Evolutionary conservation across 2,888 invertebrate species (phyloP), one percentile per base, ranked within the genome.

Genomic region (Chelonus formosanus): DNA sequence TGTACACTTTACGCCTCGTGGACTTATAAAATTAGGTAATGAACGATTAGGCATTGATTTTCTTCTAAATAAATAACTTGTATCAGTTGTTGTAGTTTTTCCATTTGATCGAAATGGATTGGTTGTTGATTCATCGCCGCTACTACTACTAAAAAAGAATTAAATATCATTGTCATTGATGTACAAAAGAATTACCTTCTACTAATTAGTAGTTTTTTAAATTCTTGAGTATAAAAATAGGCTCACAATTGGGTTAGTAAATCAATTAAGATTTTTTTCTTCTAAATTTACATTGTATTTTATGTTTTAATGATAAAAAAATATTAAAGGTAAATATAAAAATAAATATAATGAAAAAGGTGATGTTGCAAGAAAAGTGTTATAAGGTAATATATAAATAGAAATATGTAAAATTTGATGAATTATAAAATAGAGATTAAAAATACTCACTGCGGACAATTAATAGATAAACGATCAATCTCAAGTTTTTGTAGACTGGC

Each of bases 401-500:
- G 20, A 20, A 20, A 20, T 20, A 20, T 20, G 20, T 20, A 20
- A 20, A 20, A 20, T 20, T 20, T 20, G 20, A 20, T 20, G 20
- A 20, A 20, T 20, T 20, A 20, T 20, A 20, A 20, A 20, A 20
- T 20, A 20, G 20, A 20, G 20, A 20, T 20, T 20, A 20, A 20
- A 20, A 20, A 20, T 20, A 73, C 78, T 80, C 70, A 80, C 79
- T 75, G 78, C 4, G 74, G 71, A 69, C 75, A 76, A 57, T 72
- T 74, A 8, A 73, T 67, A 31, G 71, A 62, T 6, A 64, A 47
- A 56, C 76, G 76, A 72, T 80, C 79, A 72, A 82, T 82, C 68
- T 82, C 79, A 69, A 82, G 78, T 71, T 77, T 81, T 70, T 81
- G 78, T 67, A 82, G 75, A 69, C 80, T 80, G 63, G 80, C 82